Evolutionary conservation across 1,140 invertebrate species (phyloP).

Genomic region (Hetaerina americana): DNA sequence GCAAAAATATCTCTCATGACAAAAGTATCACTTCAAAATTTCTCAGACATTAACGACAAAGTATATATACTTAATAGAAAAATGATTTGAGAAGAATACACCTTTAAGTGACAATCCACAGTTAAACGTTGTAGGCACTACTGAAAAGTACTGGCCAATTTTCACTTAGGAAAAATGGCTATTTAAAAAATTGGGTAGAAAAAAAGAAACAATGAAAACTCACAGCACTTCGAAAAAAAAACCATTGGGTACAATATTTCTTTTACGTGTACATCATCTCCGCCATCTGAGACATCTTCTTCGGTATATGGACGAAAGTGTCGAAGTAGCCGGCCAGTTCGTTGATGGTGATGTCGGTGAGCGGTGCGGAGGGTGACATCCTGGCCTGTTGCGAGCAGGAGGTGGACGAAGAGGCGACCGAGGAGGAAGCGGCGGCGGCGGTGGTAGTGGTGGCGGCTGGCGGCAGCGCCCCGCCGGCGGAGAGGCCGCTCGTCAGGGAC

Average conservation of each 20-base stretch:
- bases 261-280: constrained; percentile 90
- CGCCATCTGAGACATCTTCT: constrained; percentile 92
- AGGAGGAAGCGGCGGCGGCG: neutral
- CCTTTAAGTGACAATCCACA: neutral
- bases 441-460: neutral
- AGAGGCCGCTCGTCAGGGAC: neutral
- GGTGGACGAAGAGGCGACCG: neutral
- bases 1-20: neutral
- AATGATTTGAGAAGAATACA: neutral
- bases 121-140: neutral
- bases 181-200: no score
- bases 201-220: no score
- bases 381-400: constrained; percentile 37
- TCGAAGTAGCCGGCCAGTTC: constrained; percentile 88
- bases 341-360: constrained; percentile 66
- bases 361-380: constrained; percentile 41
- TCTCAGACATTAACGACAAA: neutral
- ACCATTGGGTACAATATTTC: no score
- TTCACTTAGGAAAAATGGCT: neutral
- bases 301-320: constrained; percentile 83
- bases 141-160: neutral
- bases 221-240: neutral
- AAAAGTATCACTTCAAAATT: neutral
- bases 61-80: neutral
- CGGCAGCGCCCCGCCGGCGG: neutral